Evolutionary conservation across 2,113 vertebrate genomes (phyloP), one percentile per base, ranked within the genome.

Genomic region (Chamaetylas fuelleborni): DNA sequence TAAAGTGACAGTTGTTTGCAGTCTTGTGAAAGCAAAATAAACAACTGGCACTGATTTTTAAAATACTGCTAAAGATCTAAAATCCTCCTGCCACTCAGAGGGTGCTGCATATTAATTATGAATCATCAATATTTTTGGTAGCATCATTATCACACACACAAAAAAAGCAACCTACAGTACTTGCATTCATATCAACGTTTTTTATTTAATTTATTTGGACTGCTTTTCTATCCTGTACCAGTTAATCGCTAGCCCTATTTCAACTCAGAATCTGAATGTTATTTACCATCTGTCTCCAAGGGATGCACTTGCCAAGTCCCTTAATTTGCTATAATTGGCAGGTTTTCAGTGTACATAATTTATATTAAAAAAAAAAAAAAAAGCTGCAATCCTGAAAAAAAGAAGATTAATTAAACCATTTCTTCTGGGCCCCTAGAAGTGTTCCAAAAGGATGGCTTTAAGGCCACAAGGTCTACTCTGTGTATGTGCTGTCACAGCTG

Each of bases 331-430:
- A 96, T 98, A 98, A 98, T 97, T 98, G 98, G 98, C 98, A 98
- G 96, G 97, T 98, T 98, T 98, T 98, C 98, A 98, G 98, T 98
- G 97, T 98, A 98, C 98, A 98, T 98, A 98, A 98, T 98, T 98
- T 97, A 98, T 98, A 98, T 96, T 92, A 56, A 72, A 89, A 87
- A 92, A 96, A 92, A 96, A 96, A 88, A 88, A 86, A 91, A 69
- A 97, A 97, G 91, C 97, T 51, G 12, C 96, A 96, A 97, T 94
- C 93, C 96, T 95, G 96, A 95, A 97, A 97, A 98, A 96, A 97
- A 97, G 92, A 98, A 98, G 95, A 98, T 98, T 98, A 98, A 98
- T 98, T 98, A 98, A 98, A 98, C 96, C 36, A 5, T 97, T 98
- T 98, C 96, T 98, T 97, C 93, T 97, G 97, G 93, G 90, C 95